Base-by-base conservation (phyloP, 2,113 vertebrate genomes). In the Gambusia holbrooki region DNA sequence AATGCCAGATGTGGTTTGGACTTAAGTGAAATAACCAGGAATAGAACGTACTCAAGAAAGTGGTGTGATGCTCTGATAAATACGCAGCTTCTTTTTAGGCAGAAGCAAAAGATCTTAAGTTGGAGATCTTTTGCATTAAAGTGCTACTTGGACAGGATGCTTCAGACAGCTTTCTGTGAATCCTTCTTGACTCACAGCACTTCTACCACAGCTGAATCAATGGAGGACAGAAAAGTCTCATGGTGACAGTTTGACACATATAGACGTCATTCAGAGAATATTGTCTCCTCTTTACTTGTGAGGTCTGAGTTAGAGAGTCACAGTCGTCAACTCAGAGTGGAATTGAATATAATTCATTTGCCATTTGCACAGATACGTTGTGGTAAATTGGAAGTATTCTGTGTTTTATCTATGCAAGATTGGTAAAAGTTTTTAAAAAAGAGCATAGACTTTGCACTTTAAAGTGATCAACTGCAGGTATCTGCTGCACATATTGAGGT, bases 221-320 rank as follows among this genome's bases (percentile, higher is more conserved):
- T 12, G 60, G 30, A 82, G 76, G 83, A 88, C 85, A 85, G 58
- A 22, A 72, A 77, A 45, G 1, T 13, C 10, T 42, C 13, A 42
- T 42, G 40, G 13, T 3, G 40, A 42, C 13, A 45, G 42, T 1
- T 45, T 45, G 81, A 85, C 77, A 80, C 76, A 54, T 73, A 73
- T 73, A 86, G 71, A 66, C 66, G 73, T 79, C 67, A 45, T 86
- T 73, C 62, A 84, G 77, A 72, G 79, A 84, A 89, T 32, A 48
- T 80, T 87, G 66, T 82, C 25, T 13, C 40, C 17, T 17, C 42
- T 45, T 17, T 17, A 45, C 42, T 5, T 45, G 42, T 45, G 14
- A 45, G 42, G 42, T 14, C 42, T 45, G 42, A 17, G 42, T 45
- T 45, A 45, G 42, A 45, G 42, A 45, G 40, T 42, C 40, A 3